These are phyloP conservation scores for Gymnodraco acuticeps DNA, from an alignment of 2,797 vertebrate species.

Conservation along the genomic window DNA sequence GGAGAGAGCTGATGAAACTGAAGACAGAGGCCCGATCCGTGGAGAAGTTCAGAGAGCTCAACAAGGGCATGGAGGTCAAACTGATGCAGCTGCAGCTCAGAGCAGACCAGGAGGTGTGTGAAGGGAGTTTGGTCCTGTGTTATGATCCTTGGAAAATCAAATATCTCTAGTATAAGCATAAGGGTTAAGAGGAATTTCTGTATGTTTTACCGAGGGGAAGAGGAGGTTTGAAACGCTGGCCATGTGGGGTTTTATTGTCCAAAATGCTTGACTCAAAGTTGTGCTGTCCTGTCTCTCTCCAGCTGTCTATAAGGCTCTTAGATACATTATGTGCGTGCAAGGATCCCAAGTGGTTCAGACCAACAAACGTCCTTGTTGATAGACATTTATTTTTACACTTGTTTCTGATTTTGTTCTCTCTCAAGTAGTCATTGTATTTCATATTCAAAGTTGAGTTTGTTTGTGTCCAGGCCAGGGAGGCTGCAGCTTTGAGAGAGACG, in stretches of 20 bases:
- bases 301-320: conserved; percentile 79
- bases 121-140: not conserved
- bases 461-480: conserved; percentile 79
- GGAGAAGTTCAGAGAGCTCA: conserved; percentile 85
- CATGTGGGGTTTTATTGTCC: conserved; percentile 61
- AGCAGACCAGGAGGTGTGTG: conserved; percentile 83
- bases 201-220: conserved; percentile 27
- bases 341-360: conserved; percentile 69
- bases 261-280: conserved; percentile 75
- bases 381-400: conserved; percentile 40
- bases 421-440: not conserved
- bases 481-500: conserved; percentile 73
- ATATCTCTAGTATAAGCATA: not conserved
- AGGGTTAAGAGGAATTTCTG: conserved; percentile 43
- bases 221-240: conserved; percentile 38
- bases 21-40: conserved; percentile 82
- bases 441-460: not conserved
- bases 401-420: conserved; percentile 61
- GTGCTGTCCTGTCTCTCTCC: conserved; percentile 84
- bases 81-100: conserved; percentile 86
- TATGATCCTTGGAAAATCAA: not conserved
- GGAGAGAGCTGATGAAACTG: conserved; percentile 80
- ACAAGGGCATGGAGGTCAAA: conserved; percentile 88
- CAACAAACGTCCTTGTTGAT: conserved; percentile 62
- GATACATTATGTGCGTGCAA: conserved; percentile 54